These are phyloP conservation scores for Origma solitaria DNA, from an alignment of 2,113 vertebrate genomes.

Conservation along the genomic window DNA sequence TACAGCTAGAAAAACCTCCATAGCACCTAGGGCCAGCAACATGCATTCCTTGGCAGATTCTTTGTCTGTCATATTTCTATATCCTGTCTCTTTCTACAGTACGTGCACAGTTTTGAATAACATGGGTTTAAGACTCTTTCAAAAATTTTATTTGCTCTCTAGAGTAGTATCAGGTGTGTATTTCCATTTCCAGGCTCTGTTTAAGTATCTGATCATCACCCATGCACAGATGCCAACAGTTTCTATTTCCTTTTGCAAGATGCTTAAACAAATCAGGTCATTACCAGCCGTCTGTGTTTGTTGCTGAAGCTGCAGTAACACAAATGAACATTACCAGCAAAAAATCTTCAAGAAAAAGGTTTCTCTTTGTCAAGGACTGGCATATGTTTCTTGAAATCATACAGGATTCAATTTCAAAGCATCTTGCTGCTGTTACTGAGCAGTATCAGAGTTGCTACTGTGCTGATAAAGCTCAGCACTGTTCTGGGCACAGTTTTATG, in stretches of 20 bases:
- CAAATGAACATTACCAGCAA: background rate
- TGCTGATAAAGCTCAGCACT: background rate
- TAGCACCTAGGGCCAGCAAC: background rate
- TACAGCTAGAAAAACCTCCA: background rate
- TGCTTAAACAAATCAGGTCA: background rate
- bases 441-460: background rate
- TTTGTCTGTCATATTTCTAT: background rate
- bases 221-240: background rate
- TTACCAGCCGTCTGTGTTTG: background rate
- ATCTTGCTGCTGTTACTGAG: background rate
- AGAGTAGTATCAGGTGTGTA: background rate
- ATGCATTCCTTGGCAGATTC: background rate
- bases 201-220: background rate
- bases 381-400: background rate
- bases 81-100: background rate
- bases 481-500: background rate
- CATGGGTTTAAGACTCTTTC: background rate
- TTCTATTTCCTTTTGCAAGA: conserved; percentile 17
- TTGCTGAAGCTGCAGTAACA: background rate
- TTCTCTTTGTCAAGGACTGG: background rate
- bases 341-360: background rate
- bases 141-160: background rate
- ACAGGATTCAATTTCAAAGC: background rate
- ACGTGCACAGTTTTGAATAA: background rate
- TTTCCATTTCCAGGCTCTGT: background rate